Evolutionary conservation across 1,140 invertebrate species (phyloP), one percentile per base, ranked within the genome.

Genomic region (Elysia chlorotica): DNA sequence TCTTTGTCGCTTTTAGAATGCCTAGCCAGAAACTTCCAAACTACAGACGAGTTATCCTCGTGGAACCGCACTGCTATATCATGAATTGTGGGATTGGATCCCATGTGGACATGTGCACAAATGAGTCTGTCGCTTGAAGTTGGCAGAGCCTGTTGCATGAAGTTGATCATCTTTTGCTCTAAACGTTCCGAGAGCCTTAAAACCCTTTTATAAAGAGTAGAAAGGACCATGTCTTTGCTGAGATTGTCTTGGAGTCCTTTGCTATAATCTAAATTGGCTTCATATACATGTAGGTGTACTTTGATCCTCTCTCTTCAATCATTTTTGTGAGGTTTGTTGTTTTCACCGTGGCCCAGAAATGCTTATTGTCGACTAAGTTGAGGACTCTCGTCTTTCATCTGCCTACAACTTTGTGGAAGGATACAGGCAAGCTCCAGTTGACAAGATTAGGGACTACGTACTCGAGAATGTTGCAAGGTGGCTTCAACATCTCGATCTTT

Each of bases 71-170:
- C 54, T 19, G 25, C 37, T 4, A 30, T 48, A 57, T 73, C 75
- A 17, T 53, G 71, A 17, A 74, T 76, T 21, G 63, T 65, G 10
- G 75, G 72, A 48, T 76, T 74, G 2, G 25, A 61, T n/a, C 71
- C 71, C 28, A 73, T 61, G 21, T 67, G 66, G 10, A 76, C 41
- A 28, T 76, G 71, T 23, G 67, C 66, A 56, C 72, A 76, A 5
- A 76, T 14, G 10, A 76, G 53, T 25, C 23, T 48, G 14, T 19
- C 37, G 37, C 14, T 28, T 28, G 4, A 19, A 1, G n/a, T 33
- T 53, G 19, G 53, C 30, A 59, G 56, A 59, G 56, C 6, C 28
- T 65, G 14, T 31, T 14, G 14, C 28, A 65, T 23, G 28, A 65
- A 31, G 33, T 65, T 36, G 25, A 31, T 14, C 10, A 65, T 23